phyloP scores from a whole-genome alignment of 2,888 invertebrate genomes.

The Polydrusus pterygomalis region DNA sequence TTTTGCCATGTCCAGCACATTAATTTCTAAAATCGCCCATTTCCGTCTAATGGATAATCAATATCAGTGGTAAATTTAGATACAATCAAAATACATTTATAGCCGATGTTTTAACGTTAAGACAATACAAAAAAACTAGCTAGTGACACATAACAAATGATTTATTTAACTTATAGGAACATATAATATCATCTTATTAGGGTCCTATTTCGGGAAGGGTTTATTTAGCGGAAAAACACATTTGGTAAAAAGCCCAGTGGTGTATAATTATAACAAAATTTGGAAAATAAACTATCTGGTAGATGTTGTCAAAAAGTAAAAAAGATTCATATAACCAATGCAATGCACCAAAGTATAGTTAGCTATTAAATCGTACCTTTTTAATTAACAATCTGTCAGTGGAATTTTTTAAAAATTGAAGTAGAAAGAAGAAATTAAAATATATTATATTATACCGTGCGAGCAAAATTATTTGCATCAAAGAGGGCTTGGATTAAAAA shows the following conservation, averaged over 20 bases:
- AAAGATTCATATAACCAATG: too few species aligned
- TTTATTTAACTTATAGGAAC: background rate
- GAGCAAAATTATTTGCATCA: too few species aligned
- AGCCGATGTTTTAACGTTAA: conserved; percentile 9
- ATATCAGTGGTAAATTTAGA: conserved; percentile 14
- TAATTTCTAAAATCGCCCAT: conserved; percentile 25
- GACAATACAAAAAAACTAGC: background rate
- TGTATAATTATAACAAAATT: too few species aligned
- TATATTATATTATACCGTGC: too few species aligned
- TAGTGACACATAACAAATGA: conserved; percentile 1
- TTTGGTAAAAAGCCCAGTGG: background rate
- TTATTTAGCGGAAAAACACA: background rate
- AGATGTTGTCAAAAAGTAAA: too few species aligned
- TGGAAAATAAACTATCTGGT: too few species aligned
- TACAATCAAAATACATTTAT: conserved; percentile 30
- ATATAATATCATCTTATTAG: background rate
- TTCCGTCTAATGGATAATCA: conserved; percentile 29
- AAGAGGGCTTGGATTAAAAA: too few species aligned
- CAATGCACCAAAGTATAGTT: too few species aligned
- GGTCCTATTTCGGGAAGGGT: background rate
- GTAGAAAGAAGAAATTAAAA: too few species aligned
- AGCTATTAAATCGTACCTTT: too few species aligned
- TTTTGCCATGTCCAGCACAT: conserved; percentile 26
- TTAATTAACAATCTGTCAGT: too few species aligned
- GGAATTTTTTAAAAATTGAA: too few species aligned